A percentile compares a stretch with the other conserved stretches of the same genome.
phyloP scores from a whole-genome alignment of 2,888 invertebrate genomes.

The Reticulitermes lucifugus region DNA sequence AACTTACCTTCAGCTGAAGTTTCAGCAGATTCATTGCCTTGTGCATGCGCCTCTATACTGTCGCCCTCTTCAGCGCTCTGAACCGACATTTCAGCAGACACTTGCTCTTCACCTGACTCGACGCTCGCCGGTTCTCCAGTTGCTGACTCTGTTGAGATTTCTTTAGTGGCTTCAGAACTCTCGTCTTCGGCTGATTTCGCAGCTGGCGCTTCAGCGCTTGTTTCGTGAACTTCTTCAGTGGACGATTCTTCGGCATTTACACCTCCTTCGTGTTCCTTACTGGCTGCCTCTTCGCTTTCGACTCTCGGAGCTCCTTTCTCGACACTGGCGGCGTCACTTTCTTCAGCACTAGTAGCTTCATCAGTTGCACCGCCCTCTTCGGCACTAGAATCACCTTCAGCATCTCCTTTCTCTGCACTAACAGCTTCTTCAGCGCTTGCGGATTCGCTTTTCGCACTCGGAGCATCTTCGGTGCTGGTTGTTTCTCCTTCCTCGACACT shows the following conservation, averaged over 20 bases:
- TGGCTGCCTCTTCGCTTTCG: constrained; percentile 50
- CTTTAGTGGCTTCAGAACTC: constrained; percentile 58
- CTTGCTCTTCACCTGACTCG: constrained; percentile 50
- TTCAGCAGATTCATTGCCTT: constrained; percentile 49
- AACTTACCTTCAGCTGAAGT: constrained; percentile 57
- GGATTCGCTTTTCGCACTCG: constrained; percentile 48
- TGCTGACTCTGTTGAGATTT: constrained; percentile 45
- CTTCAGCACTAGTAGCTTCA: constrained; percentile 38
- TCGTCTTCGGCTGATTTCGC: constrained; percentile 49
- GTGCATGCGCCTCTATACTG: constrained; percentile 22
- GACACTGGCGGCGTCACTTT: constrained; percentile 45
- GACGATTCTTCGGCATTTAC: constrained; percentile 57
- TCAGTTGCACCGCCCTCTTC: constrained; percentile 44
- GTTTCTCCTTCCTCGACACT: constrained; percentile 54
- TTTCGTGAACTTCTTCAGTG: constrained; percentile 41
- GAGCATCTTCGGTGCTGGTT: constrained; percentile 50
- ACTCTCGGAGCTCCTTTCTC: constrained; percentile 51
- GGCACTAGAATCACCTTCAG: constrained; percentile 46
- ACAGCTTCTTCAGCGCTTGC: constrained; percentile 52
- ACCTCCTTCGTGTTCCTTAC: constrained; percentile 54
- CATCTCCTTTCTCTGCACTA: constrained; percentile 43
- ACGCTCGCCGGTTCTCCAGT: constrained; percentile 51
- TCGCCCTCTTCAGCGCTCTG: constrained; percentile 46
- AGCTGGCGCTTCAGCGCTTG: constrained; percentile 54
- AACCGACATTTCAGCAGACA: constrained; percentile 45